Conservation (phyloP, 2,888 invertebrate genomes). For the Erpobdella octoculata region DNA sequence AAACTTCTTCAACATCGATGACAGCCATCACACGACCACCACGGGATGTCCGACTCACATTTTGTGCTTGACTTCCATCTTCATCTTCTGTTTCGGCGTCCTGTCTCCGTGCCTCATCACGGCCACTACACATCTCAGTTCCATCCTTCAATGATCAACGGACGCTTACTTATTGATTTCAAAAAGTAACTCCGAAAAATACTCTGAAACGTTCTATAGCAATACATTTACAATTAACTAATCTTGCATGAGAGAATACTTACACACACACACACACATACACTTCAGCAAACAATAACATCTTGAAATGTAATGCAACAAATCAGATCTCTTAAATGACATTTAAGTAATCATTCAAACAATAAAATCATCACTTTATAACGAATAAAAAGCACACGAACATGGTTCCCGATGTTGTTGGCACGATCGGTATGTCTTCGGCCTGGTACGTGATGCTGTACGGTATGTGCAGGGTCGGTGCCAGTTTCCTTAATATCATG, state of each 20-base stretch:
- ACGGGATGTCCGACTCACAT: slow-evolving; percentile 40
- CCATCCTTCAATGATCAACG: slow-evolving; percentile 64
- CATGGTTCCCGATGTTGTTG: slow-evolving; percentile 64
- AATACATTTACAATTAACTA: neutral
- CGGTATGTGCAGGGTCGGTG: slow-evolving; percentile 85
- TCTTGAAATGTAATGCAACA: neutral
- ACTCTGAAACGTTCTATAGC: too few relatives aligned
- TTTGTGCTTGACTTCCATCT: slow-evolving; percentile 87
- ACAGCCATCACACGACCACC: neutral
- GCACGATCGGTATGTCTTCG: slow-evolving; percentile 96
- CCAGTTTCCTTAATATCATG: slow-evolving; percentile 87
- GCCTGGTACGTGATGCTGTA: slow-evolving; percentile 71
- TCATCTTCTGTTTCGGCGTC: slow-evolving; percentile 99
- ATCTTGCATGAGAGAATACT: neutral
- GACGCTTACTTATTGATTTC: too few relatives aligned
- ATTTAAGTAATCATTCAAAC: neutral
- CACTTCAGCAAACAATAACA: too few relatives aligned
- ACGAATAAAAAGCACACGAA: slow-evolving; percentile 25
- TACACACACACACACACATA: neutral
- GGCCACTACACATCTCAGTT: slow-evolving; percentile 84
- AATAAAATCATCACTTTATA: neutral
- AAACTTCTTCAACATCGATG: neutral
- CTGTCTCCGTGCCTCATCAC: slow-evolving; percentile 95
- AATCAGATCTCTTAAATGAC: neutral
- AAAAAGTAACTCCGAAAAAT: too few relatives aligned